These are phyloP conservation scores for Castor canadensis DNA, from an alignment of 2,113 vertebrate species.

Conservation along the genomic window DNA sequence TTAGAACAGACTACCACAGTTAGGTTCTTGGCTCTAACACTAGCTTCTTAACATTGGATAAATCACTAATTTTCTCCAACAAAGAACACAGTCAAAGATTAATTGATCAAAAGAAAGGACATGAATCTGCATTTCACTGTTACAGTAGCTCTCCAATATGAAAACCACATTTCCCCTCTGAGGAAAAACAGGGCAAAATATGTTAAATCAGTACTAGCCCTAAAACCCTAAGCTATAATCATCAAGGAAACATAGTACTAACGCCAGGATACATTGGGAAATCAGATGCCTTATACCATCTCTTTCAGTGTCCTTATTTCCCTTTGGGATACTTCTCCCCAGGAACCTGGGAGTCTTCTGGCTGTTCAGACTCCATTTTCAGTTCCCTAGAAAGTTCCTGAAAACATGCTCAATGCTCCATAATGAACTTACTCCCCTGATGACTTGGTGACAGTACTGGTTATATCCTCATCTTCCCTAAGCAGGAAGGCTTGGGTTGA, in stretches of 20 bases:
- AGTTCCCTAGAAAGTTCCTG: background rate
- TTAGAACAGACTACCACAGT: background rate
- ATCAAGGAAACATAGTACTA: background rate
- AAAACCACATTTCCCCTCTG: background rate
- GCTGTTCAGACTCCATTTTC: background rate
- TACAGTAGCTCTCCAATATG: background rate
- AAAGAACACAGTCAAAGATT: background rate
- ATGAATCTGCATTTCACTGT: background rate
- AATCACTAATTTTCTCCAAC: constrained; percentile 31
- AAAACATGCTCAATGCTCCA: background rate
- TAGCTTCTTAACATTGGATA: background rate
- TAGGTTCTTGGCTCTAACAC: background rate
- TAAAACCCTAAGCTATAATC: background rate
- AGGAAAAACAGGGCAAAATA: background rate
- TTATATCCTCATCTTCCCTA: background rate
- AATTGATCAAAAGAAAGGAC: background rate
- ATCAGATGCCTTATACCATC: background rate
- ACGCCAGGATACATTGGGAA: background rate
- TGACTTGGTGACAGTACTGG: background rate
- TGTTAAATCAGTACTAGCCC: background rate
- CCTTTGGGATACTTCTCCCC: background rate
- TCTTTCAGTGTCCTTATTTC: background rate
- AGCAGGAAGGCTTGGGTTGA: background rate
- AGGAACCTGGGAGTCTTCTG: background rate
- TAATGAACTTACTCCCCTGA: background rate